Conservation (phyloP, 2,113 vertebrate species). For the Gymnogyps californianus region DNA sequence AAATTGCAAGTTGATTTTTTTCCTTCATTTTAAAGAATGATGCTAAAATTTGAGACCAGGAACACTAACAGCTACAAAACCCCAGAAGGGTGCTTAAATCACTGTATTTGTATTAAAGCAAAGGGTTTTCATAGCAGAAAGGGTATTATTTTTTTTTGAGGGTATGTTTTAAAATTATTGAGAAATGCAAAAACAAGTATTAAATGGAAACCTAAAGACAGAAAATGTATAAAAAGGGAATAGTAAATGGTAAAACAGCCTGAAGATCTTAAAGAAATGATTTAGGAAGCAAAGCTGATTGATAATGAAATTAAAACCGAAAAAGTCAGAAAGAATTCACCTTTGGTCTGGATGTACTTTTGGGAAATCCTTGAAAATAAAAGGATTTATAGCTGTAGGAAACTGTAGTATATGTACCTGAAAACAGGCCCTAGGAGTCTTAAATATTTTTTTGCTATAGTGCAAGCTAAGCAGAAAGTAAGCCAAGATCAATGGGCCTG, state of each 20-base stretch:
- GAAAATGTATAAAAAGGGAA: background rate
- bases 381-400: background rate
- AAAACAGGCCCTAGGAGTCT: background rate
- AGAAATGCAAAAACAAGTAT: background rate
- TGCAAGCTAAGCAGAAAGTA: conserved; percentile 10
- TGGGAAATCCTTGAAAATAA: background rate
- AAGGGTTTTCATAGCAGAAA: background rate
- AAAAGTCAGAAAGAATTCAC: background rate
- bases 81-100: conserved; percentile 47
- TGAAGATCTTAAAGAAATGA: background rate
- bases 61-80: conserved; percentile 28
- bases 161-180: conserved; percentile 21
- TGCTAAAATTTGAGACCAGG: conserved; percentile 60
- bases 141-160: conserved; percentile 30
- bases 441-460: background rate
- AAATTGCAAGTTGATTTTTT: conserved; percentile 74
- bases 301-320: background rate
- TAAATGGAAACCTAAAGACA: background rate
- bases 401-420: background rate
- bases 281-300: background rate
- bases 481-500: background rate
- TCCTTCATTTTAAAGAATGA: conserved; percentile 62
- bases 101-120: conserved; percentile 37
- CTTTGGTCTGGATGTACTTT: background rate
- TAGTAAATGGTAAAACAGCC: background rate